Evolutionary conservation across 1,140 invertebrate genomes (phyloP).

Genomic region (Drosophila simulans): DNA sequence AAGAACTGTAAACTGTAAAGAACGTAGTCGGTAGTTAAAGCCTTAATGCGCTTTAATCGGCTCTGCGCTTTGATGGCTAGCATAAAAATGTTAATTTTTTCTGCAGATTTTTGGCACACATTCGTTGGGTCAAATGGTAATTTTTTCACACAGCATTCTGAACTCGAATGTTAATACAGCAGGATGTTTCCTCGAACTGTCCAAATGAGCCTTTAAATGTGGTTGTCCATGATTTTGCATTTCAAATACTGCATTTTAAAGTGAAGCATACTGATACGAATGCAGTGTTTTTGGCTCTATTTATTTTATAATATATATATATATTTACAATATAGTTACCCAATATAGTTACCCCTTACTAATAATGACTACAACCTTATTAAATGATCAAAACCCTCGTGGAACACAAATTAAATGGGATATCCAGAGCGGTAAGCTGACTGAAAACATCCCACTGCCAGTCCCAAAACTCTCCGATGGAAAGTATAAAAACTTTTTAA

Average conservation of each 20-base stretch:
- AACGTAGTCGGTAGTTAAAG: slow-evolving; percentile 12
- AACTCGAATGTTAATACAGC: slow-evolving; percentile 11
- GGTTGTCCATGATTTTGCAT: background rate
- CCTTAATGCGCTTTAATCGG: slow-evolving; percentile 60
- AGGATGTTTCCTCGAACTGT: slow-evolving; percentile 6
- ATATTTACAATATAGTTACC: background rate
- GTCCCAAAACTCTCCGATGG: background rate
- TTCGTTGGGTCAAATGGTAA: slow-evolving; percentile 26
- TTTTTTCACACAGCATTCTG: slow-evolving; percentile 26
- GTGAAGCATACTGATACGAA: background rate
- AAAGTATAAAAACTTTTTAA: slow-evolving; percentile 53
- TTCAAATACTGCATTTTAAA: background rate
- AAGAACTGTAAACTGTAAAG: slow-evolving; percentile 11
- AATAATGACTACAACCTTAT: too few relatives aligned
- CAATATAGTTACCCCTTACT: too few relatives aligned
- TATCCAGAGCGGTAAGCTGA: background rate
- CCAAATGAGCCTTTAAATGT: slow-evolving; percentile 20
- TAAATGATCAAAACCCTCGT: too few relatives aligned
- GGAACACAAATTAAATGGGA: too few relatives aligned
- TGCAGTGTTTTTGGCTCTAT: too few relatives aligned
- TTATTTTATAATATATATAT: too few relatives aligned
- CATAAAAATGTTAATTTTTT: slow-evolving; percentile 5
- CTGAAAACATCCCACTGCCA: background rate
- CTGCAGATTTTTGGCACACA: slow-evolving; percentile 15
- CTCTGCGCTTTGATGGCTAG: background rate